These are phyloP conservation scores for Clivina fossor DNA, from an alignment of 2,888 invertebrate genomes.

Conservation along the genomic window DNA sequence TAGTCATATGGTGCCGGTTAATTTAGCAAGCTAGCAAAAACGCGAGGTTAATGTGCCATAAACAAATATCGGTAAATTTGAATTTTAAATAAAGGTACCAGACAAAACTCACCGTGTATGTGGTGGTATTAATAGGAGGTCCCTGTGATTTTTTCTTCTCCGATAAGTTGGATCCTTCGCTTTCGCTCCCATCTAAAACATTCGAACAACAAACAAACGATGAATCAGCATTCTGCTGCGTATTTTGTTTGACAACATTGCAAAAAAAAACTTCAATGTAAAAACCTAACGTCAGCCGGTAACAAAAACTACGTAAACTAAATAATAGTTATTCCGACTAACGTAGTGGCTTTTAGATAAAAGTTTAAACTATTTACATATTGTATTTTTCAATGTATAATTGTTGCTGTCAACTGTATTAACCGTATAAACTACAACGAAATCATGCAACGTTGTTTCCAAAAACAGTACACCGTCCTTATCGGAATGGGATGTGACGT, in stretches of 20 bases:
- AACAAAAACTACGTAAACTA: too few species aligned
- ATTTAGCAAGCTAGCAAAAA: too few species aligned
- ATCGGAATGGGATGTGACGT: constrained; percentile 18
- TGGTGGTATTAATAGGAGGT: constrained; percentile 74
- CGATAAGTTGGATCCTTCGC: constrained; percentile 53
- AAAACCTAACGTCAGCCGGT: too few species aligned
- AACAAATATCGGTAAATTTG: neutral
- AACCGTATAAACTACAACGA: constrained; percentile 41
- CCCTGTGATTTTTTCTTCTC: constrained; percentile 63
- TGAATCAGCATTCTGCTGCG: constrained; percentile 26
- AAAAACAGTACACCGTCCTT: constrained; percentile 12
- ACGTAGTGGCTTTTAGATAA: too few species aligned
- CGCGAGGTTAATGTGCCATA: too few species aligned
- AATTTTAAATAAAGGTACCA: neutral
- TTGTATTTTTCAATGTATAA: too few species aligned
- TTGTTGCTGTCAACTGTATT: constrained; percentile 29
- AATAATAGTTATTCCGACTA: too few species aligned
- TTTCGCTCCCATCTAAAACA: constrained; percentile 64
- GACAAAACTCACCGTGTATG: constrained; percentile 77
- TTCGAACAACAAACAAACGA: constrained; percentile 24
- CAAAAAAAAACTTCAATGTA: too few species aligned
- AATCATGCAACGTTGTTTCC: constrained; percentile 35
- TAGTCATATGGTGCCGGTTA: neutral
- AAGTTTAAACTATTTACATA: too few species aligned
- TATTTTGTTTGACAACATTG: too few species aligned